Evolutionary conservation across 2,888 invertebrate species (phyloP).

Genomic region (Parelbella ahira): DNA sequence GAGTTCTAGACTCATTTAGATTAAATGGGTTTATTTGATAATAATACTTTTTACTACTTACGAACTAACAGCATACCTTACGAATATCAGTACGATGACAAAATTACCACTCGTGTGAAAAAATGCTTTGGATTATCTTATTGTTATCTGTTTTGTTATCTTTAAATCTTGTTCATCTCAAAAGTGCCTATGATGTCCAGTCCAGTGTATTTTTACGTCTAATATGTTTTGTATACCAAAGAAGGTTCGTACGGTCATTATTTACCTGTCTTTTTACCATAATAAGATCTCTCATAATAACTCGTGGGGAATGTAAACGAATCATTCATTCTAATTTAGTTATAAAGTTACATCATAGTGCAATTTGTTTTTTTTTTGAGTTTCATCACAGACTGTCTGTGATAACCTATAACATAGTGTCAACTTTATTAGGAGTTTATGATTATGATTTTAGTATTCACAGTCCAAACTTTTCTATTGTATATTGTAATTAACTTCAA

Average conservation of each 20-base stretch:
- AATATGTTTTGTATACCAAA: constrained; percentile 66
- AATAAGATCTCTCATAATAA: constrained; percentile 21
- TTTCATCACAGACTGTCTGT: too few relatives aligned
- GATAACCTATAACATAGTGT: too few relatives aligned
- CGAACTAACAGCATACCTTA: constrained; percentile 34
- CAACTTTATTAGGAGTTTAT: too few relatives aligned
- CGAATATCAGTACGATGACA: constrained; percentile 27
- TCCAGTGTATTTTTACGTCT: constrained; percentile 35
- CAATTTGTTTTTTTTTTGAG: too few relatives aligned
- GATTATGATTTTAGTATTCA: too few relatives aligned
- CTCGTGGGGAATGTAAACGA: too few relatives aligned
- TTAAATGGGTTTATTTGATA: too few relatives aligned
- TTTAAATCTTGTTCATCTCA: constrained; percentile 54
- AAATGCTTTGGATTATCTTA: constrained; percentile 59
- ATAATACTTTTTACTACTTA: too few relatives aligned
- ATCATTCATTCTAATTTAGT: too few relatives aligned
- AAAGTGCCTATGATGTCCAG: constrained; percentile 39
- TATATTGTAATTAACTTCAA: too few relatives aligned
- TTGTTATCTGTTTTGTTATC: constrained; percentile 67
- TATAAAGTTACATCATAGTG: too few relatives aligned
- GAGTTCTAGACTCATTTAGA: background rate
- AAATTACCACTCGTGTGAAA: constrained; percentile 32
- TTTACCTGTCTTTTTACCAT: constrained; percentile 30
- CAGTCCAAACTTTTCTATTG: too few relatives aligned
- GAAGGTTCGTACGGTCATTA: constrained; percentile 55